Percentiles rank a stretch among this genome's conserved stretches.
Conservation (phyloP, 2,113 vertebrate genomes). For the Peromyscus californicus region DNA sequence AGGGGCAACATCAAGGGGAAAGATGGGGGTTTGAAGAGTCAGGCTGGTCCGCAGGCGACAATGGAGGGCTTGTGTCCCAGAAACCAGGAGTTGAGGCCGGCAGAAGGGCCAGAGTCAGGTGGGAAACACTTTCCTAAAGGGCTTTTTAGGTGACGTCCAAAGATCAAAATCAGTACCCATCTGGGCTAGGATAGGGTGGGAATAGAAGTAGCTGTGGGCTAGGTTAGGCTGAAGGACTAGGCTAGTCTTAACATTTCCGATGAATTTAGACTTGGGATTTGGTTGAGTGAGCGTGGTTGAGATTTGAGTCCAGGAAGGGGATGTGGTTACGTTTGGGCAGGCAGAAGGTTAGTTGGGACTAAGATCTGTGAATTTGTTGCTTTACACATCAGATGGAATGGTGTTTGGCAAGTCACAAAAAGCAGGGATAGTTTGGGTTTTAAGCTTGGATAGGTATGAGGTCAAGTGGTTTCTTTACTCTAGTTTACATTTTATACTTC, state of each 20-base stretch:
- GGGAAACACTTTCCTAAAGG: slow-evolving; percentile 3
- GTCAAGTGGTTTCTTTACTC: slow-evolving; percentile 49
- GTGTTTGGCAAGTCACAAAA: neutral
- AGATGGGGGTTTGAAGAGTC: neutral
- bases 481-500: slow-evolving; percentile 39
- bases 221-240: slow-evolving; percentile 51
- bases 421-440: slow-evolving; percentile 33
- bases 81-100: neutral
- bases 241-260: slow-evolving; percentile 49
- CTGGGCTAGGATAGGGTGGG: neutral
- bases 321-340: slow-evolving; percentile 71
- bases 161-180: neutral
- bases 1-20: neutral
- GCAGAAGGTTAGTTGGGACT: slow-evolving; percentile 33
- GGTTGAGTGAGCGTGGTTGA: slow-evolving; percentile 67
- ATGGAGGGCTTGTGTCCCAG: neutral
- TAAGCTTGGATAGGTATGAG: slow-evolving; percentile 57
- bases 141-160: neutral
- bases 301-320: slow-evolving; percentile 60
- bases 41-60: neutral
- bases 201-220: neutral
- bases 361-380: slow-evolving; percentile 23
- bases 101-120: neutral
- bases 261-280: slow-evolving; percentile 60
- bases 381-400: neutral